These are phyloP conservation scores for Hapalemur alaotrensis DNA, from an alignment of 2,797 vertebrate genomes.

Conservation along the genomic window DNA sequence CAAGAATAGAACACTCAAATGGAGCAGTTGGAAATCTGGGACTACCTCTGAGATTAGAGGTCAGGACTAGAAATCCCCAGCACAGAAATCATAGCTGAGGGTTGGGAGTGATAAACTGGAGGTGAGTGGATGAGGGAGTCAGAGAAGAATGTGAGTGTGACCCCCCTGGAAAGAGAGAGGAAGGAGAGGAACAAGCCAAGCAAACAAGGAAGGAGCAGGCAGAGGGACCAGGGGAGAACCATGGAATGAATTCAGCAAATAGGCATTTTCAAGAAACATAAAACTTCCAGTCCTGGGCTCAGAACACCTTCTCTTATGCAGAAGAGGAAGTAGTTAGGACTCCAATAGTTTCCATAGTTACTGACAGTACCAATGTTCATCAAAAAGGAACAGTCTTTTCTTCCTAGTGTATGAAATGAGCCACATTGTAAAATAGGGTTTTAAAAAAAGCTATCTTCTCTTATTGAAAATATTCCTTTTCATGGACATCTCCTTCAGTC, in stretches of 20 bases:
- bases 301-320: background rate
- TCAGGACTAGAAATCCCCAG: background rate
- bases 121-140: background rate
- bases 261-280: background rate
- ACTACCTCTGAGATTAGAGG: background rate
- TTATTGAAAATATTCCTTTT: constrained; percentile 29
- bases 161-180: background rate
- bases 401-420: constrained; percentile 19
- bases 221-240: background rate
- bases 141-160: background rate
- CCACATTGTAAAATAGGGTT: background rate
- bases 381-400: constrained; percentile 20
- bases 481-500: background rate
- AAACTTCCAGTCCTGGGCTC: background rate
- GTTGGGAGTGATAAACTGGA: background rate
- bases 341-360: background rate
- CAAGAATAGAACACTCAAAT: background rate
- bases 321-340: background rate
- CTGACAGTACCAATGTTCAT: background rate
- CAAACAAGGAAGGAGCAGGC: background rate
- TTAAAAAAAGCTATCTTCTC: background rate
- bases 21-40: background rate
- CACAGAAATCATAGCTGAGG: background rate
- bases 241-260: background rate
- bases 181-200: background rate